phyloP scores from a whole-genome alignment of 2,797 vertebrate genomes.

The Chloroceryle amazona region DNA sequence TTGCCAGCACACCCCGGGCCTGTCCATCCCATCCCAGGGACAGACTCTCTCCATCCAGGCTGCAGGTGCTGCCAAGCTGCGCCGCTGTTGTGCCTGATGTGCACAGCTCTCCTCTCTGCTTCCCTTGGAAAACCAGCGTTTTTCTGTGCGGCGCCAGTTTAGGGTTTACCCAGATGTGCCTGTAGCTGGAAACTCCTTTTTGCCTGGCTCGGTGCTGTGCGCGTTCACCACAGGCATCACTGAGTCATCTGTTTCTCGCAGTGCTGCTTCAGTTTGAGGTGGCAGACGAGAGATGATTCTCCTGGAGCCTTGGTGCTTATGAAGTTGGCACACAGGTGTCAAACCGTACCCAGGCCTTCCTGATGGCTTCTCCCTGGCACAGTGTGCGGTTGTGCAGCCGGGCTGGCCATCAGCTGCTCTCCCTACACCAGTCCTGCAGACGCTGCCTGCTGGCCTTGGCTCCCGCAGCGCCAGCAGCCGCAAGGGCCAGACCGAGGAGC shows the following conservation, averaged over 20 bases:
- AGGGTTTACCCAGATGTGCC: neutral
- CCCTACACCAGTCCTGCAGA: neutral
- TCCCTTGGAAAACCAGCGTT: neutral
- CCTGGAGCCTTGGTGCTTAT: neutral
- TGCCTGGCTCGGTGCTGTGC: neutral
- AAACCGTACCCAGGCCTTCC: neutral
- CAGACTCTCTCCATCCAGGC: neutral
- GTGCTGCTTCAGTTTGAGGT: neutral
- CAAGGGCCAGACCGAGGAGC: fast-evolving
- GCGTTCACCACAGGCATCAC: fast-evolving
- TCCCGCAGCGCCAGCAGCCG: fast-evolving
- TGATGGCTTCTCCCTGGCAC: fast-evolving
- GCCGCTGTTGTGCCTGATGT: neutral
- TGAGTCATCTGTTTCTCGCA: fast-evolving
- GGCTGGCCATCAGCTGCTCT: fast-evolving
- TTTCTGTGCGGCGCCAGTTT: fast-evolving
- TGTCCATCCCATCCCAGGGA: neutral
- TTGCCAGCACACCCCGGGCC: fast-evolving
- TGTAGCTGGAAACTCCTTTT: neutral
- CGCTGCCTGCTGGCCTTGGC: fast-evolving
- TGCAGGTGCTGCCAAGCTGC: neutral
- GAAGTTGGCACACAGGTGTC: neutral
- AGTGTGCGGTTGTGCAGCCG: neutral
- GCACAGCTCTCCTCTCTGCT: fast-evolving
- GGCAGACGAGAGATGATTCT: neutral